Conservation (phyloP, 2,797 vertebrate genomes). For the Coregonus sp. region DNA sequence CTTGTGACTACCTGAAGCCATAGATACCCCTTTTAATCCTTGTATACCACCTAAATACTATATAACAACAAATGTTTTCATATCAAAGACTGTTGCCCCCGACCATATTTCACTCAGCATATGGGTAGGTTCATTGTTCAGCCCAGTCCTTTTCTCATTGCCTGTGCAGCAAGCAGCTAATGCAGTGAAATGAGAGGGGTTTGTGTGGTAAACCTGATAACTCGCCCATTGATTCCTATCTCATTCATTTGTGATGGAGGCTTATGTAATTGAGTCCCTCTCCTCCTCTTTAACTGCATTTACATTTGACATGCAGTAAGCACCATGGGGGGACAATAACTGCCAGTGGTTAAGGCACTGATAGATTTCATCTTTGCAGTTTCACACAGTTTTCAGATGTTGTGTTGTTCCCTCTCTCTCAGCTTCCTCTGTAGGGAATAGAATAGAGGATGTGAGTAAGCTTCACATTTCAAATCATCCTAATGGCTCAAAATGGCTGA, state of each 20-base stretch:
- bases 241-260: slow-evolving; percentile 6
- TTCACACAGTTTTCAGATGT: not conserved
- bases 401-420: too few species aligned
- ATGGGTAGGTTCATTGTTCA: not conserved
- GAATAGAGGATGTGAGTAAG: not conserved
- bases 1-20: not conserved
- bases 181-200: not conserved
- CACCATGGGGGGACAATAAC: too few species aligned
- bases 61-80: not conserved
- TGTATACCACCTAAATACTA: not conserved
- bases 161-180: not conserved
- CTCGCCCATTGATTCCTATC: slow-evolving; percentile 12
- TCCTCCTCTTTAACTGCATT: slow-evolving; percentile 2
- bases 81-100: not conserved
- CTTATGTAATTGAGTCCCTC: slow-evolving; percentile 8
- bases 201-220: not conserved
- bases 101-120: not conserved
- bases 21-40: not conserved
- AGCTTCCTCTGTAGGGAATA: not conserved
- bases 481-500: slow-evolving; percentile 12
- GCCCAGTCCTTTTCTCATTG: not conserved
- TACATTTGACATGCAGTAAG: slow-evolving; percentile 14
- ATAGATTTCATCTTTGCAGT: not conserved
- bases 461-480: slow-evolving; percentile 14
- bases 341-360: slow-evolving; percentile 4